Base-by-base conservation (phyloP, 2,113 vertebrate species). In the Phocoena phocoena region DNA sequence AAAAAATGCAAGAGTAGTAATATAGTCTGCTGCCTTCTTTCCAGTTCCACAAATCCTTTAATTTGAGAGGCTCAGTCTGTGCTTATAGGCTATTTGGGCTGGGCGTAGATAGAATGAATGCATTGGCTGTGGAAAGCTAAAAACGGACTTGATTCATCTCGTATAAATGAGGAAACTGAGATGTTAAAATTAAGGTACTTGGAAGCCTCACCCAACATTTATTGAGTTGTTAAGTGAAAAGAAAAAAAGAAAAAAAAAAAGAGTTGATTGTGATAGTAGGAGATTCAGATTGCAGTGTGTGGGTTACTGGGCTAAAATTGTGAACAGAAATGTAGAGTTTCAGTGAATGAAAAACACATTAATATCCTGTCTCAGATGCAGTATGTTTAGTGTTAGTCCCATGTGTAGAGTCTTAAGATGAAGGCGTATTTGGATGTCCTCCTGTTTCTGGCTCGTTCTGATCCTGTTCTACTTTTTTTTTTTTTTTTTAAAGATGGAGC, bases 181-280 rank as follows among this genome's bases (percentile, higher is more conserved):
- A 91, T 85, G 12, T 86, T 90, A 65, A 95, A 74, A 85, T 58
- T 79, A 36, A 83, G 74, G 21, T 62, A 65, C 41, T 93, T 90
- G 12, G 50, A 90, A 96, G 25, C 12, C 55, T 74, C 28, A 18
- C 6, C 14, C 60, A 82, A 74, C 15, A 84, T 93, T 70, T 53
- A 76, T 63, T 80, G n/a, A 80, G 67, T 79, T 80, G 17, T 83
- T 60, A 80, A 26, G 8, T 6, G 44, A 80, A 84, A 88, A 60
- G 10, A 58, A 58, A 58, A 80, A 84, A 88, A 60, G 10, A 58
- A 58, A 58, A 58, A 71, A 63, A 63, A 13, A 79, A 79, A 55
- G 21, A 67, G 13, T 82, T 73, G 44, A 77, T 82, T 47, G 3
- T 63, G 50, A 68, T 84, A 88, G 31, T 86, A 63, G 67, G 41